phyloP scores from a whole-genome alignment of 2,797 vertebrate genomes.

The Spinus olivaceus region DNA sequence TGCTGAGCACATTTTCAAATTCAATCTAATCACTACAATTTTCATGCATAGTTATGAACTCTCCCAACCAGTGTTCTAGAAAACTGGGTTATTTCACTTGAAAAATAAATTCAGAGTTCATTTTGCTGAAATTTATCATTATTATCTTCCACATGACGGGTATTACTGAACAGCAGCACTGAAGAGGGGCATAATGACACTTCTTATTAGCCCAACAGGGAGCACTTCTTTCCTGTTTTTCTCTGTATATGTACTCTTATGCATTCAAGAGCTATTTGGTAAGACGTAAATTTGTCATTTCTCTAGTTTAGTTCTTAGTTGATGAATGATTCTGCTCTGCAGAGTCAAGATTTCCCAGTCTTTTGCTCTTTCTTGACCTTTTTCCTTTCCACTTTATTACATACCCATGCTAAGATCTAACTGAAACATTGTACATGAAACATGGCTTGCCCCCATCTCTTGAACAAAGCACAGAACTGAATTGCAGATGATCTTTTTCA shows the following conservation, averaged over 20 bases:
- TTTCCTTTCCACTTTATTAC: not conserved
- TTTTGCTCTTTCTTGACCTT: not conserved
- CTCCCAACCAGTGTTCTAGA: not conserved
- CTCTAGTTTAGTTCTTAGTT: not conserved
- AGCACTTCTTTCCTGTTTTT: not conserved
- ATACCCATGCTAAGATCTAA: not conserved
- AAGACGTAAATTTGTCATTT: not conserved
- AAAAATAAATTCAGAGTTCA: constrained; percentile 8
- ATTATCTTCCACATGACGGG: not conserved
- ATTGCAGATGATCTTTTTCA: not conserved
- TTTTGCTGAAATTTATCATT: constrained; percentile 24
- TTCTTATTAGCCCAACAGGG: not conserved
- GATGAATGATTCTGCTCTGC: not conserved
- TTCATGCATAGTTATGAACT: not conserved
- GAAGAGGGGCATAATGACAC: not conserved
- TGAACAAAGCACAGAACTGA: not conserved
- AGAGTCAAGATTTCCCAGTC: not conserved
- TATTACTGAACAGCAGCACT: not conserved
- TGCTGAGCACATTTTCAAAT: not conserved
- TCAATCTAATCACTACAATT: not conserved
- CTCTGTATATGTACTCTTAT: not conserved
- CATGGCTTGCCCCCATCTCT: not conserved
- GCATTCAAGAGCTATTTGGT: not conserved
- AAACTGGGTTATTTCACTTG: constrained; percentile 8
- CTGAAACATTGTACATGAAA: not conserved